phyloP scores from a whole-genome alignment of 2,888 invertebrate species.

The Watsonalla cultraria region DNA sequence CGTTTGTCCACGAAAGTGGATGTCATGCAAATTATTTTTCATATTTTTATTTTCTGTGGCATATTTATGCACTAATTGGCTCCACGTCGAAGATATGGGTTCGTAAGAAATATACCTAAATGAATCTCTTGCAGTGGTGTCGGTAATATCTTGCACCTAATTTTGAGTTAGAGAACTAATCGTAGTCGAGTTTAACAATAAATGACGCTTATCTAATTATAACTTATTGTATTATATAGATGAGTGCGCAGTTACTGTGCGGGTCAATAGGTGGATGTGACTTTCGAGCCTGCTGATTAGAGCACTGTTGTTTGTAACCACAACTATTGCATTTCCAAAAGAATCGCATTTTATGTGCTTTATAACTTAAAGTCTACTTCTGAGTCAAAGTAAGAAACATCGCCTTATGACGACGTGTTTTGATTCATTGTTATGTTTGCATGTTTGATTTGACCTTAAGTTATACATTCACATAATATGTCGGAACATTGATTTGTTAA shows the following conservation, averaged over 20 bases:
- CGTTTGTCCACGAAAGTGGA: conserved; percentile 28
- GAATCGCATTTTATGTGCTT: background rate
- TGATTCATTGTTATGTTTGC: no score
- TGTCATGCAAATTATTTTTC: conserved; percentile 14
- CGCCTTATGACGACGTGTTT: no score
- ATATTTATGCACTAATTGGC: conserved; percentile 41
- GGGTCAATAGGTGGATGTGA: conserved; percentile 31
- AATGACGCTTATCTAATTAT: conserved; percentile 37
- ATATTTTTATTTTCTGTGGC: conserved; percentile 35
- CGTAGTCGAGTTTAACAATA: conserved; percentile 28
- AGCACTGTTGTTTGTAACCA: conserved; percentile 3
- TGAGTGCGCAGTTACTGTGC: conserved; percentile 42
- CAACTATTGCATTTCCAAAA: background rate
- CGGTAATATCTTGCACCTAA: conserved; percentile 31
- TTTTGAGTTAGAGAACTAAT: conserved; percentile 35
- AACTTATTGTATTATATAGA: conserved; percentile 41
- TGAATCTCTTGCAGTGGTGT: conserved; percentile 33
- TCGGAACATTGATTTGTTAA: background rate
- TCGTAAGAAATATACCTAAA: conserved; percentile 19
- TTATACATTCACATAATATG: no score
- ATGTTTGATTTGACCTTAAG: no score
- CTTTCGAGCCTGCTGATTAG: conserved; percentile 16
- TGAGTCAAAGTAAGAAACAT: background rate
- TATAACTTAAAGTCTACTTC: conserved; percentile 10
- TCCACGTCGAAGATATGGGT: conserved; percentile 26